Base-by-base conservation (phyloP, 2,113 vertebrate species). In the Columba janthina region DNA sequence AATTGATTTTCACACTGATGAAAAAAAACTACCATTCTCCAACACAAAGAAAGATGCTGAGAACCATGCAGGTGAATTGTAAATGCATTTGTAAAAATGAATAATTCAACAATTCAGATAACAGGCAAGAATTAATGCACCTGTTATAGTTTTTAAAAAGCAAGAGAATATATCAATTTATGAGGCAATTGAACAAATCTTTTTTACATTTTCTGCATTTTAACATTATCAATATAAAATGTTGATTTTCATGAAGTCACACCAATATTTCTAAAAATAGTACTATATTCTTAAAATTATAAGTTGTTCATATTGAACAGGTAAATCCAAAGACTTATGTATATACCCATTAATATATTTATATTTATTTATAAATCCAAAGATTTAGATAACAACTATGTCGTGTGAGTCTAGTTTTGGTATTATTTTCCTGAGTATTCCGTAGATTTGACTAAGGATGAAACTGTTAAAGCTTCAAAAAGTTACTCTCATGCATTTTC, bases 1-100 rank as follows among this genome's bases (percentile, higher is more conserved):
- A 90, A 62, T 85, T 95, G 7, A 66, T 95, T 95, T 92, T 87
- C 44, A 51, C 42, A 89, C 5, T 85, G 62, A 72, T 80, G 36
- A 22, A 91, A 92, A 86, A 87, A 69, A 0, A 0, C 0, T 8
- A 86, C 36, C 12, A 26, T 61, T 70, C 9, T 76, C 25, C 17
- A 69, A 44, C 6, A 25, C 28, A 58, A 80, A 90, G 12, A 72
- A 72, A 19, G 34, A 6, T 80, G 12, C 34, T 85, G 42, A 69
- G 50, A 81, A 58, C 13, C n/a, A 31, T 56, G 38, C 1, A 2
- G 31, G 48, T 88, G 36, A 75, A 51, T 66, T 69, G 21, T n/a
- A 74, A 81, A 83, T 80, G 32, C 11, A n/a, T 82, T 70, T 85
- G 24, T 32, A 64, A 67, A 73, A 72, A 72, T 72, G 3, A 44